These are phyloP conservation scores for Montipora capitata DNA, from an alignment of 92 coral and sea anemone genomes.

Conservation along the genomic window DNA sequence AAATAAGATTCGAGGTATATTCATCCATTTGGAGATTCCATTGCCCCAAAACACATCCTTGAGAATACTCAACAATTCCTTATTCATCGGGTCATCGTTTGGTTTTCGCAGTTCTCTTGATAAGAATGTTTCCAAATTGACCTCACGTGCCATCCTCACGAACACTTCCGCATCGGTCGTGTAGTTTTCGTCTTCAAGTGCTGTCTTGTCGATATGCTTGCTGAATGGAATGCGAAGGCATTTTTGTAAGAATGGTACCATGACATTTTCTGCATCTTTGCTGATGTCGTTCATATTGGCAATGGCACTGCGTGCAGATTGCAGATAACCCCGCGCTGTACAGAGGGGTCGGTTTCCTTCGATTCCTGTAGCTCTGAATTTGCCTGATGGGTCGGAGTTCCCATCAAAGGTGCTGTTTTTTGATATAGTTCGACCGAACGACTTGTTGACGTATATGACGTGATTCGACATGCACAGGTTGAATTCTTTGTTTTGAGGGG, in stretches of 20 bases:
- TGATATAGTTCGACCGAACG: too few relatives aligned
- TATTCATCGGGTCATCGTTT: too few relatives aligned
- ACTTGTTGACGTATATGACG: too few relatives aligned
- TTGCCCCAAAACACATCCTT: not conserved
- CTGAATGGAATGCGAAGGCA: not conserved
- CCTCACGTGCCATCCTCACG: too few relatives aligned
- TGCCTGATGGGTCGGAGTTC: too few relatives aligned
- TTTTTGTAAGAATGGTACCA: not conserved
- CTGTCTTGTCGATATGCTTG: too few relatives aligned
- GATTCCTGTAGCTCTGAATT: not conserved
- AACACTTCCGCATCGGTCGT: too few relatives aligned
- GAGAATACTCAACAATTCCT: not conserved
- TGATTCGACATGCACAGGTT: conserved; percentile 3
- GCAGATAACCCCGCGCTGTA: not conserved
- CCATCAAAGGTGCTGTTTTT: too few relatives aligned
- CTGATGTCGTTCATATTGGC: conserved; percentile 7
- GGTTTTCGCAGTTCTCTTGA: too few relatives aligned
- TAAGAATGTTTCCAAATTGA: too few relatives aligned
- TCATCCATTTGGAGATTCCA: conserved; percentile 13
- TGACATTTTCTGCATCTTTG: not conserved
- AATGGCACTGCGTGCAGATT: conserved; percentile 9
- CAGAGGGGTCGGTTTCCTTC: conserved; percentile 1
- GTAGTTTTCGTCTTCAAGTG: too few relatives aligned
- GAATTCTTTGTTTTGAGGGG: not conserved
- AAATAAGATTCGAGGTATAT: not conserved